These are phyloP conservation scores for Carcina quercana DNA, from an alignment of 2,888 invertebrate species.

Conservation along the genomic window DNA sequence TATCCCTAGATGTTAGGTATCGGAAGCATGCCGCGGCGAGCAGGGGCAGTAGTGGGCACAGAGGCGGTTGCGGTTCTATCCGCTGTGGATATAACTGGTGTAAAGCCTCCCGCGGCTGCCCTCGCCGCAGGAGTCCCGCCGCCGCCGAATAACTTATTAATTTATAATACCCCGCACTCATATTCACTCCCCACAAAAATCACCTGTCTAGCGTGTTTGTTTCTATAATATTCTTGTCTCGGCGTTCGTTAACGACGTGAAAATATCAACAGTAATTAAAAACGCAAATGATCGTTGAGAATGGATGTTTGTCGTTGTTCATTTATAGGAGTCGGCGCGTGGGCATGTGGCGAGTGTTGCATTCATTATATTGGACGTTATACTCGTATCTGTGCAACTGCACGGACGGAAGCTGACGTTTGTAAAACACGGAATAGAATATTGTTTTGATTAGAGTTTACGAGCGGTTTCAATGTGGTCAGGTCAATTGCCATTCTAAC, in stretches of 20 bases:
- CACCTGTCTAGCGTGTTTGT: slow-evolving; percentile 67
- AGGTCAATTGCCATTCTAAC: too few relatives aligned
- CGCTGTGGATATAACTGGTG: slow-evolving; percentile 16
- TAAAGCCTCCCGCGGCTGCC: slow-evolving; percentile 19
- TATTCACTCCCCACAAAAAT: slow-evolving; percentile 52
- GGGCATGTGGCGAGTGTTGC: slow-evolving; percentile 52
- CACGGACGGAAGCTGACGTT: too few relatives aligned
- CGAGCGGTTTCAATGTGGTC: too few relatives aligned
- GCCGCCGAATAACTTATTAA: slow-evolving; percentile 62
- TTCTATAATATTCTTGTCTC: slow-evolving; percentile 56
- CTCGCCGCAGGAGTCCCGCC: slow-evolving; percentile 46
- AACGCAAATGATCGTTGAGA: slow-evolving; percentile 50
- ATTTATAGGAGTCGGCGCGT: slow-evolving; percentile 42
- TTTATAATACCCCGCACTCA: slow-evolving; percentile 63
- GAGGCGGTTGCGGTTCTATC: not conserved
- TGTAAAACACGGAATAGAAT: too few relatives aligned
- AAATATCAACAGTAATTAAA: slow-evolving; percentile 69
- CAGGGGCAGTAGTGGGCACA: not conserved
- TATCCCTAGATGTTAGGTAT: not conserved
- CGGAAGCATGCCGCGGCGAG: not conserved
- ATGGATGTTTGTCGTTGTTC: slow-evolving; percentile 54
- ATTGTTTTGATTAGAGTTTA: too few relatives aligned
- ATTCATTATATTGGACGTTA: slow-evolving; percentile 50
- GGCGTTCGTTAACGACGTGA: slow-evolving; percentile 64
- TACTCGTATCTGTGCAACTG: slow-evolving; percentile 27